Conservation (phyloP, 2,113 vertebrate genomes). For the Choloepus hoffmanni region DNA sequence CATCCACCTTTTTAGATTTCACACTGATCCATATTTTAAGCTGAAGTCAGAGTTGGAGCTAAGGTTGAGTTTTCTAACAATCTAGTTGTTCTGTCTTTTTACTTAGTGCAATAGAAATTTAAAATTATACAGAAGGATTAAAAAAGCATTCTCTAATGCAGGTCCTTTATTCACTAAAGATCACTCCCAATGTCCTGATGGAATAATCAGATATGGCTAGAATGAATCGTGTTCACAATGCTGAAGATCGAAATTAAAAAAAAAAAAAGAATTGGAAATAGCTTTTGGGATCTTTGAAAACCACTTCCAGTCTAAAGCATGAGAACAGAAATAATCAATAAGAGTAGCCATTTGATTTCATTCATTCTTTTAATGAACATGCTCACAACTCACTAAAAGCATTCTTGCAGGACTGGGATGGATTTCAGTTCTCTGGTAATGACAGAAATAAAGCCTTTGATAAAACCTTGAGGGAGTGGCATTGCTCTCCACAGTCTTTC, state of each 20-base stretch:
- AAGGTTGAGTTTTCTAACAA: neutral
- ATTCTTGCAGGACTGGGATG: neutral
- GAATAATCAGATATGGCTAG: neutral
- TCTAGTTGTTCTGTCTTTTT: neutral
- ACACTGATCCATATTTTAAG: neutral
- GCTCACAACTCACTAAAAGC: neutral
- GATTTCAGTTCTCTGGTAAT: conserved; percentile 39
- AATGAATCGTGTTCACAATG: neutral
- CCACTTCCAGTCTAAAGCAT: neutral
- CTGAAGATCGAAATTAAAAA: conserved; percentile 19
- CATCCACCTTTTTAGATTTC: neutral
- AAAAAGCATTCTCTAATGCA: neutral
- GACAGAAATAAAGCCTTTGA: conserved; percentile 43
- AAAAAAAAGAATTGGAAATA: neutral
- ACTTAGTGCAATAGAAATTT: neutral
- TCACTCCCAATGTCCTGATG: neutral
- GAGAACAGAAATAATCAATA: conserved; percentile 35
- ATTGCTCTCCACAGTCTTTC: neutral
- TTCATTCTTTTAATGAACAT: conserved; percentile 47
- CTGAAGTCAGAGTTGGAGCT: neutral
- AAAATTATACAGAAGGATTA: neutral
- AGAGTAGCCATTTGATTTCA: neutral
- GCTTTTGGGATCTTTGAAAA: conserved; percentile 24
- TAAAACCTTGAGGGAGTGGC: neutral
- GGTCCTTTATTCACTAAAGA: neutral